Percentiles rank a stretch among this genome's conserved stretches.
phyloP scores from a whole-genome alignment of 2,113 vertebrate genomes.

The Psammodynastes pulverulentus region DNA sequence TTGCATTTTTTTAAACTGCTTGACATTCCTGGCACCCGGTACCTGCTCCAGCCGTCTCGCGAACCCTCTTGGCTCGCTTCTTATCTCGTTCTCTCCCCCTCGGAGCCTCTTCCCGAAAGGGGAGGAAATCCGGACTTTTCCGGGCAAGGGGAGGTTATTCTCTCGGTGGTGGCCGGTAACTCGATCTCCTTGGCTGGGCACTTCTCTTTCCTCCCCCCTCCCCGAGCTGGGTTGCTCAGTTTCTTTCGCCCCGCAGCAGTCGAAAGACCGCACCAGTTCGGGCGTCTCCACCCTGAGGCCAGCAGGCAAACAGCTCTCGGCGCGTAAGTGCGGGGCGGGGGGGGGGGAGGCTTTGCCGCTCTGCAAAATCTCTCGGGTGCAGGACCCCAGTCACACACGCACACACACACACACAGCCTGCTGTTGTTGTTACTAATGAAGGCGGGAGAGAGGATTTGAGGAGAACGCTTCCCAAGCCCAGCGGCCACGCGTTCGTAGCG shows the following conservation, averaged over 20 bases:
- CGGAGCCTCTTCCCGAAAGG: background rate
- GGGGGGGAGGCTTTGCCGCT: too few species aligned
- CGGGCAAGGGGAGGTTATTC: background rate
- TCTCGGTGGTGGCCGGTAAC: background rate
- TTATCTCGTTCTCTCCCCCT: background rate
- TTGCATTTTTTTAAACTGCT: background rate
- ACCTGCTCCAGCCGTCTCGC: slow-evolving; percentile 12
- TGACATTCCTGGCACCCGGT: background rate
- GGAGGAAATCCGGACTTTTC: background rate
- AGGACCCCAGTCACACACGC: background rate
- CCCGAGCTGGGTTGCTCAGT: background rate
- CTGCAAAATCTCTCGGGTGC: background rate
- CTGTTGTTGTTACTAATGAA: background rate
- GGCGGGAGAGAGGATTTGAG: background rate
- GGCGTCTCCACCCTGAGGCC: background rate
- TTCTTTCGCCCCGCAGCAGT: background rate
- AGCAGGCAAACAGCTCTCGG: background rate
- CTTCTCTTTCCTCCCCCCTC: background rate
- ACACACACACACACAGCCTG: background rate
- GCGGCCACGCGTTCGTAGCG: too few species aligned
- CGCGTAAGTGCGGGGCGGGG: background rate
- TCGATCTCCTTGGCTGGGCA: background rate
- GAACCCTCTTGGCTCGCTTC: background rate
- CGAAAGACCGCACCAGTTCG: background rate
- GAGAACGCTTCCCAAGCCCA: background rate